A percentile compares a stretch with the other conserved stretches of the same genome.
Conservation (phyloP, 2,113 vertebrate species). For the Myiagra hebetior region DNA sequence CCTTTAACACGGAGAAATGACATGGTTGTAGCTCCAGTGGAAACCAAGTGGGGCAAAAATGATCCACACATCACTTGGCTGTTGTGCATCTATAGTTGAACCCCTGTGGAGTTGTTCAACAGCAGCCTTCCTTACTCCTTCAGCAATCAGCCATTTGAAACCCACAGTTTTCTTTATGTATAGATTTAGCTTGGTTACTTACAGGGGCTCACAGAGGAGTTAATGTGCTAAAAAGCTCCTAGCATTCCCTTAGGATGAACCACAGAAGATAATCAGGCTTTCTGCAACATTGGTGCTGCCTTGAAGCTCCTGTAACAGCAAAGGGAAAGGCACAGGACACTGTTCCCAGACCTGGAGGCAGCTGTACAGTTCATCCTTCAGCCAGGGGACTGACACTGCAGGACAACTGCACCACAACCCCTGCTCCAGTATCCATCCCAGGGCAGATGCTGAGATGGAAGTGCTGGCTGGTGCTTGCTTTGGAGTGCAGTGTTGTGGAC, state of each 20-base stretch:
- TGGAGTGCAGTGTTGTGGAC: background rate
- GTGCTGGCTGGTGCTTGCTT: background rate
- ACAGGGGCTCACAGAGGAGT: background rate
- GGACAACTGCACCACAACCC: background rate
- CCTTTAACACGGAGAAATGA: background rate
- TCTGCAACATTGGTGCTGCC: background rate
- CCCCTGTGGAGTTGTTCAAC: background rate
- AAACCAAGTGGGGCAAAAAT: accelerated
- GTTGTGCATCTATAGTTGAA: accelerated
- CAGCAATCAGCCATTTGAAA: background rate
- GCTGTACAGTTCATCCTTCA: background rate
- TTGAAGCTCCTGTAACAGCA: background rate
- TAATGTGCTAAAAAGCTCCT: background rate
- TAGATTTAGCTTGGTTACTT: background rate
- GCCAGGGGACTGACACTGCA: too few species aligned
- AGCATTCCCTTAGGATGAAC: too few species aligned
- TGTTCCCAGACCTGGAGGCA: background rate
- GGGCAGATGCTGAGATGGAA: background rate
- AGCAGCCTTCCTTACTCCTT: background rate
- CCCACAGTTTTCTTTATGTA: background rate
- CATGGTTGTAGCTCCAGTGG: accelerated
- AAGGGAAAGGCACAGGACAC: background rate
- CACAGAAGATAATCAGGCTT: background rate
- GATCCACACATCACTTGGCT: background rate
- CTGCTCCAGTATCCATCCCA: background rate